Conservation (phyloP, 2,797 vertebrate species). For the Masticophis lateralis region DNA sequence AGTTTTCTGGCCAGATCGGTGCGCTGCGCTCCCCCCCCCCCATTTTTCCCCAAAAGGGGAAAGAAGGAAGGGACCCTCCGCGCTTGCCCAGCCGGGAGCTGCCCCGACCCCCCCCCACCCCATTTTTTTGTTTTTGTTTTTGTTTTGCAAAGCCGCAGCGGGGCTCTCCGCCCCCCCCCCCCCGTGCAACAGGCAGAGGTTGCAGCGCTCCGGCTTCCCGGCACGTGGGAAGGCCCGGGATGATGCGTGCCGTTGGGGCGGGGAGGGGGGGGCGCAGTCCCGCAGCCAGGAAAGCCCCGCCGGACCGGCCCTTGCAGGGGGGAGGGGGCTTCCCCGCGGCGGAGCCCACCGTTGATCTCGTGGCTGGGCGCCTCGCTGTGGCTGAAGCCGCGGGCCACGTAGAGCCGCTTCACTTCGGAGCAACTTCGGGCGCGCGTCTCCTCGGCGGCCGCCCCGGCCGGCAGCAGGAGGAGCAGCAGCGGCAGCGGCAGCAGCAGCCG, state of each 20-base stretch:
- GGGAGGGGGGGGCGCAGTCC: too few species aligned
- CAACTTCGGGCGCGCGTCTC: conserved; percentile 84
- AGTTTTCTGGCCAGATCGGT: background rate
- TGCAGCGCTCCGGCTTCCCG: too few species aligned
- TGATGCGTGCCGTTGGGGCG: too few species aligned
- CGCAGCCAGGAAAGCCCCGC: background rate
- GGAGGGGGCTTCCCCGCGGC: background rate
- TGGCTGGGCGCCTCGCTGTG: conserved; percentile 88
- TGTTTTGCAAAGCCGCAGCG: background rate
- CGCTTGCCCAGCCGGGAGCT: too few species aligned
- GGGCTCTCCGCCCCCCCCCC: too few species aligned
- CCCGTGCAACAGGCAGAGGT: background rate
- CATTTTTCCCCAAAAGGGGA: too few species aligned
- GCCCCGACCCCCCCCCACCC: too few species aligned
- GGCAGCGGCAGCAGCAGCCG: conserved; percentile 12
- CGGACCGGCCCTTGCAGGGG: too few species aligned
- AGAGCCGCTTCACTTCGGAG: conserved; percentile 85
- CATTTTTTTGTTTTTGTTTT: background rate
- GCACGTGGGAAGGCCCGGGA: too few species aligned
- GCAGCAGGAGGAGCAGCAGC: conserved; percentile 61
- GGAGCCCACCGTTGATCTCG: conserved; percentile 81
- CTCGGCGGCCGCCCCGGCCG: conserved; percentile 71
- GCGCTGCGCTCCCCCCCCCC: background rate
- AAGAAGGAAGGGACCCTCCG: background rate
- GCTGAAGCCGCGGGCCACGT: conserved; percentile 91